Evolutionary conservation across 2,113 vertebrate genomes (phyloP).

Genomic region (Hippocampus comes): DNA sequence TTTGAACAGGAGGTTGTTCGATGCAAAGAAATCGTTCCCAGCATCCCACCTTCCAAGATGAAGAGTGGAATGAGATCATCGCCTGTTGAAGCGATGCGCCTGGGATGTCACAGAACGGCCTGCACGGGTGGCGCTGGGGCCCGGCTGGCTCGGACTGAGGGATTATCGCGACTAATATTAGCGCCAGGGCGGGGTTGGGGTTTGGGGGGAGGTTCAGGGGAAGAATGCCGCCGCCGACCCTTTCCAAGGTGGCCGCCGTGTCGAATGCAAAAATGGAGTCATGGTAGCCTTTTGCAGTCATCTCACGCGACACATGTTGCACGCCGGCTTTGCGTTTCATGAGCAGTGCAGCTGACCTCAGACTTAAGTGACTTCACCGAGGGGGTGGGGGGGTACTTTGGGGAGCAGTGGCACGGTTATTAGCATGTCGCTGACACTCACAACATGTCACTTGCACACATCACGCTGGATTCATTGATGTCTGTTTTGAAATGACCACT

Average conservation of each 20-base stretch:
- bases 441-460: neutral
- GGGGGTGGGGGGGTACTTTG: neutral
- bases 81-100: neutral
- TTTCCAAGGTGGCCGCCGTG: neutral
- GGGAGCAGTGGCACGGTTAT: neutral
- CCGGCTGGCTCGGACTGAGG: neutral
- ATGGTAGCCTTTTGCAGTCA: constrained; percentile 13
- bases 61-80: neutral
- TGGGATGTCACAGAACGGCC: no score
- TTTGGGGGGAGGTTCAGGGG: neutral
- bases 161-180: constrained; percentile 60
- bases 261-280: neutral
- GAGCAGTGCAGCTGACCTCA: constrained; percentile 3
- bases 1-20: no score
- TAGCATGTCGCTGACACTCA: neutral
- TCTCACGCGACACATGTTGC: constrained; percentile 19
- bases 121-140: no score
- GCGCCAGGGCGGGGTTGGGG: constrained; percentile 52
- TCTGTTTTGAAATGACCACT: no score
- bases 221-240: neutral
- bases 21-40: no score
- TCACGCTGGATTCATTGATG: no score
- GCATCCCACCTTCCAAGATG: neutral
- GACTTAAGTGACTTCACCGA: constrained; percentile 13
- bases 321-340: neutral